Percentiles rank a stretch among this genome's conserved stretches.
Conservation (phyloP, 2,888 invertebrate genomes). For the Panopea generosa region DNA sequence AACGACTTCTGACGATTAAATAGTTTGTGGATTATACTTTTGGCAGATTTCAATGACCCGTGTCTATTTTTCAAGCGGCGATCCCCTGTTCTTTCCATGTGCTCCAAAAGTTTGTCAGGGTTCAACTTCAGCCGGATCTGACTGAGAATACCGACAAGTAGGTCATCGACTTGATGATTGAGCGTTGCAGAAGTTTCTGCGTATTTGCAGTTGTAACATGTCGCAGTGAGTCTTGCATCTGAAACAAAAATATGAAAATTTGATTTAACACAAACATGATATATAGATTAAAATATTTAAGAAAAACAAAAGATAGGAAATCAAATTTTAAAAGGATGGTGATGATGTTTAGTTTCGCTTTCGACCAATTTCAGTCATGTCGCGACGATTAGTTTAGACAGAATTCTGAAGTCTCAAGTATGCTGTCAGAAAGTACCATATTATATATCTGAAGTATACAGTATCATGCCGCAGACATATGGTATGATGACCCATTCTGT, state of each 20-base stretch:
- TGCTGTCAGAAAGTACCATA: too few species aligned
- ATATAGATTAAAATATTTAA: too few species aligned
- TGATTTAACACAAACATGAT: too few species aligned
- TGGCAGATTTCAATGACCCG: conserved; percentile 51
- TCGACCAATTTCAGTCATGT: too few species aligned
- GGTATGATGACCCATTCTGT: too few species aligned
- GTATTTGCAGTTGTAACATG: conserved; percentile 92
- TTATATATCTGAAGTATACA: too few species aligned
- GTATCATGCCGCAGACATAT: too few species aligned
- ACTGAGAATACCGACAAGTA: conserved; percentile 95
- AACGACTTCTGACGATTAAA: conserved; percentile 61
- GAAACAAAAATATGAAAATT: conserved; percentile 49
- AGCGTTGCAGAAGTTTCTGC: conserved; percentile 98
- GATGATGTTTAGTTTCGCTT: too few species aligned
- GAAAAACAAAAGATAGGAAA: too few species aligned
- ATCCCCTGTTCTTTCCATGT: conserved; percentile 15
- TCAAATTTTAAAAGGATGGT: too few species aligned
- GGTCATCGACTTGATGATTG: conserved; percentile 98
- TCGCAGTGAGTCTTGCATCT: conserved; percentile 63
- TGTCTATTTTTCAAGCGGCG: conserved; percentile 42
- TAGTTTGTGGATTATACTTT: conserved; percentile 46
- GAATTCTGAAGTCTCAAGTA: too few species aligned
- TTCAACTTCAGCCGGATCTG: conserved; percentile 92
- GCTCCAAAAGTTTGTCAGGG: conserved; percentile 51
- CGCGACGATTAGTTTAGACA: too few species aligned